Base-by-base conservation (phyloP, 2,888 invertebrate species). In the Cerceris ruficornis region DNA sequence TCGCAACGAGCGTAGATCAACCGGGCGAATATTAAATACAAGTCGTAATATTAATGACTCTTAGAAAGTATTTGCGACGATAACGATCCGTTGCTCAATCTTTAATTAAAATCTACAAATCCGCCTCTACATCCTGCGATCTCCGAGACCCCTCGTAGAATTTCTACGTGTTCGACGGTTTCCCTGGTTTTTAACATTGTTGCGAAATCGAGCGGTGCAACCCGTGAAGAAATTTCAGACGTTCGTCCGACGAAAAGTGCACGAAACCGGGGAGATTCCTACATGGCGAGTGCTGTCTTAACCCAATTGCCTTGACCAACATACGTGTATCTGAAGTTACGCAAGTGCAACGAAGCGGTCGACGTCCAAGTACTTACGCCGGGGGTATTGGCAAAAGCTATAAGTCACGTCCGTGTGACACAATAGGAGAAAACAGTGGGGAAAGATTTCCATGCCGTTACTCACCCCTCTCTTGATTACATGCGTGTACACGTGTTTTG, bases 301-400 rank as follows among this genome's bases (percentile, higher is more conserved):
- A 89, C 90, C 89, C 90, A 89, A 88, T 89, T 90, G 90, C 90
- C 90, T 90, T 90, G 90, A 90, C 90, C 90, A 88, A 90, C 85
- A 90, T 90, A 85, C 79, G 66, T 60, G 59, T 28, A 68, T 62
- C 54, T 59, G 74, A 13, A 14, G 66, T 85, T 86, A 79, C 79
- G 75, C 80, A 84, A 85, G 68, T 75, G 60, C 46, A 50, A 46
- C 60, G 65, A 75, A 41, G 28, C 77, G 69, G 41, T 69, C 60
- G 69, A 13, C 28, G 46, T 28, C 28, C 28, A 17, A 17, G 46
- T 28, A 46, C 46, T 14, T 43, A 55, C 14, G 28, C 41, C 41
- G 46, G 46, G 71, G 52, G 65, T 79, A 81, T 83, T 57, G 85
- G 76, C 70, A 85, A 74, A 83, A 73, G 75, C 69, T 58, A 66